phyloP scores from a whole-genome alignment of 2,888 invertebrate species.

The Eretmocerus hayati region DNA sequence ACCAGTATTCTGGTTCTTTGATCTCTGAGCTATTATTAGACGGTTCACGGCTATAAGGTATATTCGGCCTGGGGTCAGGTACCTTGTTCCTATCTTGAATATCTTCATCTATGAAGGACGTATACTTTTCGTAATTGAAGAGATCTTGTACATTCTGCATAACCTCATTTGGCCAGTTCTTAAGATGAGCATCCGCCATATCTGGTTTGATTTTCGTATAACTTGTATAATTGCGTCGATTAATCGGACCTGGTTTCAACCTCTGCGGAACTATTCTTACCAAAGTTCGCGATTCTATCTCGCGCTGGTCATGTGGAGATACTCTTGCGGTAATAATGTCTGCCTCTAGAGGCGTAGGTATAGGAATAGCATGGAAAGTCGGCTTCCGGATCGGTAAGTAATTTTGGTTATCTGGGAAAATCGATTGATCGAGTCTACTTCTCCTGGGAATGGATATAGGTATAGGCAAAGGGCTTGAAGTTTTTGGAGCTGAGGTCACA shows the following conservation, averaged over 20 bases:
- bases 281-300: conserved; percentile 14
- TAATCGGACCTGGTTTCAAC: conserved; percentile 4
- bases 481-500: background rate
- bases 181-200: conserved; percentile 19
- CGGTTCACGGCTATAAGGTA: conserved; percentile 17
- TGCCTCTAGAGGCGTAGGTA: conserved; percentile 2
- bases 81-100: conserved; percentile 3
- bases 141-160: conserved; percentile 33
- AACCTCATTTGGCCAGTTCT: conserved; percentile 39
- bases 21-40: conserved; percentile 20
- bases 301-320: conserved; percentile 4
- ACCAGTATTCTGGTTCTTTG: conserved; percentile 25
- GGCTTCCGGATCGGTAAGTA: background rate
- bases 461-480: conserved; percentile 4
- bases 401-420: background rate
- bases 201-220: conserved; percentile 3
- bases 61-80: background rate
- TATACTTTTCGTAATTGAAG: conserved; percentile 40
- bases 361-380: conserved; percentile 11
- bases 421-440: background rate
- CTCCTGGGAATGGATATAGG: background rate
- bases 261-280: conserved; percentile 19
- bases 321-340: background rate
- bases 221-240: conserved; percentile 12
- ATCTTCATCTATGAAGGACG: conserved; percentile 24